Percentiles rank a stretch among this genome's conserved stretches.
Conservation (phyloP, 2,797 vertebrate species). For the Remorina albescens region DNA sequence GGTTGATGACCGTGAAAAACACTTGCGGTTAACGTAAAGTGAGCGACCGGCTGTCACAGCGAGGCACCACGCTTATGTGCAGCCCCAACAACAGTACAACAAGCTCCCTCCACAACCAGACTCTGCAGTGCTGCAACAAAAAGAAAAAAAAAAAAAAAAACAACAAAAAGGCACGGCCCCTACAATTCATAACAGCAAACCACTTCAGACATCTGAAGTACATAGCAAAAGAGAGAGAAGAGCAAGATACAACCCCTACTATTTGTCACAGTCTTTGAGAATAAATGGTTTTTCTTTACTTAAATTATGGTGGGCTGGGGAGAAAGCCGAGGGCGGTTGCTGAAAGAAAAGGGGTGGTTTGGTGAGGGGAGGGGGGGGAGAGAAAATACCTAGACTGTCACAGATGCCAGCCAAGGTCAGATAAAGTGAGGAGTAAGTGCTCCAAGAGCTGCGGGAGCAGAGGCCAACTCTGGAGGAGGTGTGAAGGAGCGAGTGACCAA, state of each 20-base stretch:
- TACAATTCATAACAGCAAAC: conserved; percentile 63
- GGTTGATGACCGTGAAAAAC: conserved; percentile 85
- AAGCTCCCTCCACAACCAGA: conserved; percentile 59
- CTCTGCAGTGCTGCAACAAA: conserved; percentile 72
- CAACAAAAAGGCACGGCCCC: conserved; percentile 55
- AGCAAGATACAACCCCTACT: conserved; percentile 50
- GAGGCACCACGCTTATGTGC: conserved; percentile 64
- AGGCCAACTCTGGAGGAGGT: conserved; percentile 74
- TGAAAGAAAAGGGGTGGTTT: conserved; percentile 33
- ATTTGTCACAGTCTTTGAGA: conserved; percentile 70
- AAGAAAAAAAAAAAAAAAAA: too few species aligned
- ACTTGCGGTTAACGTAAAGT: conserved; percentile 82
- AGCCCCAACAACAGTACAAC: conserved; percentile 73
- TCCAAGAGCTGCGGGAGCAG: conserved; percentile 70
- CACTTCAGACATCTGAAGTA: conserved; percentile 61
- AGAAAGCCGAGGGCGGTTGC: conserved; percentile 47
- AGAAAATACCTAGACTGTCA: conserved; percentile 67
- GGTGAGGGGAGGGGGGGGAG: conserved; percentile 32
- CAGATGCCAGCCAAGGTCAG: conserved; percentile 77
- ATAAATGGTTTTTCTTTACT: conserved; percentile 65
- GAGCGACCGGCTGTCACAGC: conserved; percentile 79
- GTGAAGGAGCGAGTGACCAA: conserved; percentile 74
- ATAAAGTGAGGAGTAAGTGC: conserved; percentile 78
- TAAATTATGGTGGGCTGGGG: conserved; percentile 53
- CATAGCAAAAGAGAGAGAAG: conserved; percentile 45